Conservation (phyloP, 2,797 vertebrate genomes). For the Coregonus suidteri region DNA sequence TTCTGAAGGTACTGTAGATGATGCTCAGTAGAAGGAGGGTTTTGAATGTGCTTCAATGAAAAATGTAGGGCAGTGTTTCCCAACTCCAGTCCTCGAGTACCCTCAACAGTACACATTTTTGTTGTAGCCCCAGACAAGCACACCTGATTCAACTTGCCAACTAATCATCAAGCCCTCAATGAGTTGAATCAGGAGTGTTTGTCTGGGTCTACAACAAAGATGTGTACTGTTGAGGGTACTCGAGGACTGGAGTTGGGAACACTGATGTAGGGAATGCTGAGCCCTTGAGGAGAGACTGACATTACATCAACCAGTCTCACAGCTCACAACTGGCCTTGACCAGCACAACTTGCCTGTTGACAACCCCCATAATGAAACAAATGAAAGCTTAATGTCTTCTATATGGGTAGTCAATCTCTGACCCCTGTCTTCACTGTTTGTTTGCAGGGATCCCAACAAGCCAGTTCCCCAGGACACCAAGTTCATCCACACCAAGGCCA, state of each 20-base stretch:
- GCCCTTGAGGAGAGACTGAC: conserved; percentile 57
- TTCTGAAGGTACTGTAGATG: no score
- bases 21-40: no score
- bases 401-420: neutral
- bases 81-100: no score
- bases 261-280: conserved; percentile 46
- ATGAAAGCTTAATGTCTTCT: neutral
- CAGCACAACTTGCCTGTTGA: neutral
- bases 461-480: conserved; percentile 89
- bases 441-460: conserved; percentile 85
- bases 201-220: neutral
- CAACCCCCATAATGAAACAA: neutral
- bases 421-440: conserved; percentile 2
- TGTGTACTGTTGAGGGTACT: neutral
- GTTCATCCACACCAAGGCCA: conserved; percentile 91
- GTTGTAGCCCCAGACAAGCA: no score
- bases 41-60: no score
- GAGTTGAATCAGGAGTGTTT: no score
- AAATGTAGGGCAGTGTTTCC: no score
- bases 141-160: no score
- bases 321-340: neutral
- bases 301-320: conserved; percentile 39
- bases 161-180: no score
- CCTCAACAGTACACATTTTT: no score
- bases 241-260: conserved; percentile 10